Conservation (phyloP, 1,140 invertebrate genomes). For the Apis mellifera region DNA sequence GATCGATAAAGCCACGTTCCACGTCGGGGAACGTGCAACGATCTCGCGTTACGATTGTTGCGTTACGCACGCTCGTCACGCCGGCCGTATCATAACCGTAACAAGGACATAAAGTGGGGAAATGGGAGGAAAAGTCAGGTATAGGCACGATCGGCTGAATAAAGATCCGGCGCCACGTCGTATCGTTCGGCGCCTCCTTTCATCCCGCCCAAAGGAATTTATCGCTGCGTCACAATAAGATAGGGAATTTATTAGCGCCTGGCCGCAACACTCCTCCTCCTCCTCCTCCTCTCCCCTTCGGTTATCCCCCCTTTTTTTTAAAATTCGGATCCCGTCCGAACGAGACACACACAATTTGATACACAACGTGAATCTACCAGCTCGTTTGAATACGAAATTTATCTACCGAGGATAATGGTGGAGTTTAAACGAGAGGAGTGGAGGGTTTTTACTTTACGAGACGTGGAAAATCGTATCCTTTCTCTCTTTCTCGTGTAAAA, state of each 20-base stretch:
- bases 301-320: conserved; percentile 16
- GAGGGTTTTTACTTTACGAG: not conserved
- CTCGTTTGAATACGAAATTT: conserved; percentile 41
- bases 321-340: conserved; percentile 10
- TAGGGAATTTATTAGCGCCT: conserved; percentile 50
- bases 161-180: conserved; percentile 20
- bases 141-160: conserved; percentile 25
- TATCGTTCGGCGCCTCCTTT: conserved; percentile 45
- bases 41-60: not conserved
- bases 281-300: not conserved
- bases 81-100: not conserved
- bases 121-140: conserved; percentile 26
- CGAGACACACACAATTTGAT: conserved; percentile 54
- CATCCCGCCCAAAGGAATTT: conserved; percentile 42
- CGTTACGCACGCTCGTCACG: not conserved
- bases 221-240: conserved; percentile 57
- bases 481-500: not conserved
- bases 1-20: too few species aligned
- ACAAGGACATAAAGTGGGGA: conserved; percentile 14
- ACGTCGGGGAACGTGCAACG: not conserved
- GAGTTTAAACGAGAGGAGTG: not conserved
- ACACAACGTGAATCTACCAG: conserved; percentile 13
- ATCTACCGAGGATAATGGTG: conserved; percentile 23
- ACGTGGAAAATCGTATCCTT: not conserved
- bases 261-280: not conserved